Base-by-base conservation (phyloP, 2,888 invertebrate species). In the Dexiosoma caninum region DNA sequence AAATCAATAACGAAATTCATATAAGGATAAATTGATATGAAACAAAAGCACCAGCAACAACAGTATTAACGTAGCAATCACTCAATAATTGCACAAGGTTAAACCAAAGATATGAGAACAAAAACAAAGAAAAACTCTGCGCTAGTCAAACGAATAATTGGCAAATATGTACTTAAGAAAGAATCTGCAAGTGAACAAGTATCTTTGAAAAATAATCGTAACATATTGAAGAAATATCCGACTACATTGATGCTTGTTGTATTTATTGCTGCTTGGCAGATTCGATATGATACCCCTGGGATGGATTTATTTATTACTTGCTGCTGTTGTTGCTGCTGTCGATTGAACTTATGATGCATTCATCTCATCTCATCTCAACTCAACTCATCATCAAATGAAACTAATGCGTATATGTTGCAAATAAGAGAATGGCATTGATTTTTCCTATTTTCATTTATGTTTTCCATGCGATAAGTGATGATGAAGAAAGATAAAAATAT, bases 281-380 rank as follows among this genome's bases (percentile, higher is more conserved):
- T 51, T 23, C 42, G 27, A 42, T 64, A 64, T 35, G 59, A 85
- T 84, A 81, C 87, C 85, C 87, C 82, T 74, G 87, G 87, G 87
- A 88, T 84, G 83, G 85, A 88, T 87, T 77, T 81, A 81, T 72
- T 51, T 69, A 72, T 69, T 77, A 40, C 85, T 85, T n/a, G 14
- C 49, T 27, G 4, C 27, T 55, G 64, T 85, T n/a, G 14, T 46
- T 27, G 4, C 27, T 55, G 64, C 30, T 66, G 57, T 46, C 74
- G 46, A 32, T 35, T 14, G 21, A 57, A 71, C 82, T 83, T 78
- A 60, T 82, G 83, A 78, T 83, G 71, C 76, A 77, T 78, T 76
- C 74, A 69, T 35, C 12, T 42, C 16, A 35, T 49, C 14, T 30
- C 44, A n/a, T n/a, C n/a, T 76, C 74, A 69, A 23, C 12, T 42